Percentiles rank a stretch among this genome's conserved stretches.
These are phyloP conservation scores for Philopotamus ludificatus DNA, from an alignment of 1,140 invertebrate genomes.

Conservation along the genomic window DNA sequence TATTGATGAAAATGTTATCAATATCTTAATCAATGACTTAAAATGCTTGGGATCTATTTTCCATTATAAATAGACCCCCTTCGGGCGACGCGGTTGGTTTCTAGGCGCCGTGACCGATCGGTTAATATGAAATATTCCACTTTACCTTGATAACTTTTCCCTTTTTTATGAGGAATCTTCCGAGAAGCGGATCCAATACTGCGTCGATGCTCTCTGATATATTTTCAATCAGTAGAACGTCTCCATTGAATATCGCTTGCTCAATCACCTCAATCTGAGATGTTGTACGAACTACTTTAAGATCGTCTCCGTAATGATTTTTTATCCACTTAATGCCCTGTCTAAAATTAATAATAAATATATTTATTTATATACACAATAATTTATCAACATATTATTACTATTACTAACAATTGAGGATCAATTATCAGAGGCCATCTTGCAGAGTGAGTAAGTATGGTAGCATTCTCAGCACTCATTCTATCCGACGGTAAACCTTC, in stretches of 20 bases:
- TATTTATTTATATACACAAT: conserved; percentile 9
- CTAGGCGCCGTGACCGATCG: no score
- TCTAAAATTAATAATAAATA: conserved; percentile 46
- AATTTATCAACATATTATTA: no score
- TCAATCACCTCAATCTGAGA: conserved; percentile 85
- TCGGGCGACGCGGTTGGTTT: no score
- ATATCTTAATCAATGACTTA: no score
- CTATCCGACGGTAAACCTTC: conserved; percentile 87
- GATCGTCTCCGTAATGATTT: conserved; percentile 68
- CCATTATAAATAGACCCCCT: no score
- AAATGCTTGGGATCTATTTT: no score
- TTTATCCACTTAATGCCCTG: conserved; percentile 98
- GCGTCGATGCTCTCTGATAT: conserved; percentile 88
- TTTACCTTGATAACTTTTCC: conserved; percentile 66
- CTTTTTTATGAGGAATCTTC: conserved; percentile 83
- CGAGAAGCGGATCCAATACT: conserved; percentile 86
- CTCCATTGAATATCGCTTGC: conserved; percentile 72
- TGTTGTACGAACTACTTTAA: conserved; percentile 76
- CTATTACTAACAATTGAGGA: conserved; percentile 73
- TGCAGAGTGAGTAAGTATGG: conserved; percentile 84
- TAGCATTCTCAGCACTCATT: conserved; percentile 94
- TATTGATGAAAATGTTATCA: no score
- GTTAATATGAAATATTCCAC: no score
- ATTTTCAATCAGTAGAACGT: conserved; percentile 80
- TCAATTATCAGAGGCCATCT: conserved; percentile 95